Base-by-base conservation (phyloP, 2,113 vertebrate genomes). In the Pelmatolapia mariae region DNA sequence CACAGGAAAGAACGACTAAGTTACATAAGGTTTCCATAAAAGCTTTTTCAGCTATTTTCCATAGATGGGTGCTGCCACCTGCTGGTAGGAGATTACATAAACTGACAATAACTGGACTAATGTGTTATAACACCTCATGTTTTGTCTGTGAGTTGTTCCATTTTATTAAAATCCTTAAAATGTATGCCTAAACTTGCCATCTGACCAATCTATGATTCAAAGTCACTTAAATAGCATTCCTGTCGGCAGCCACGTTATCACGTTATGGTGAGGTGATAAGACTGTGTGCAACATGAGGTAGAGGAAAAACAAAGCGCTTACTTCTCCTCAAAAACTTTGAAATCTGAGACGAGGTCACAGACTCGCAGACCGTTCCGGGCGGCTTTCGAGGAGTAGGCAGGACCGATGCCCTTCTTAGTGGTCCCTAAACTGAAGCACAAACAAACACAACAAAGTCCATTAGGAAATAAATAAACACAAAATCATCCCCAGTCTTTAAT, bases 331-430 rank as follows among this genome's bases (percentile, higher is more conserved):
- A 97, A 97, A 80, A 96, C 93, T 8, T 95, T 92, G 76, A 97
- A 97, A 85, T 97, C 96, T 1, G 96, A 94, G 24, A 97, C 92
- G 4, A 97, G 95, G 88, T 97, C 97, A 68, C 97, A 97, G 86
- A 97, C 93, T 19, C 97, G 86, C 71, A 97, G 93, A 6, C 97
- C 97, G 4, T 97, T 97, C 2, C 96, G 96, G 36, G 97, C 96
- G 1, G 97, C 97, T 92, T 97, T 97, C 31, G 97, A 97, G n/a
- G 97, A 96, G 88, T 97, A 97, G 12, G 96, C 97, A 0, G 97
- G 97, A 1, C 97, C 97, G 6, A 97, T 97, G 1, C 97, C 97
- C 82, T 97, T 97, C 86, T 97, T 97, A 10, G 97, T 97, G 2
- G 97, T 97, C 73, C 97, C 97, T 83, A 97, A 93, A 93, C 97